Conservation (phyloP, 2,113 vertebrate genomes). For the Labeo catla region DNA sequence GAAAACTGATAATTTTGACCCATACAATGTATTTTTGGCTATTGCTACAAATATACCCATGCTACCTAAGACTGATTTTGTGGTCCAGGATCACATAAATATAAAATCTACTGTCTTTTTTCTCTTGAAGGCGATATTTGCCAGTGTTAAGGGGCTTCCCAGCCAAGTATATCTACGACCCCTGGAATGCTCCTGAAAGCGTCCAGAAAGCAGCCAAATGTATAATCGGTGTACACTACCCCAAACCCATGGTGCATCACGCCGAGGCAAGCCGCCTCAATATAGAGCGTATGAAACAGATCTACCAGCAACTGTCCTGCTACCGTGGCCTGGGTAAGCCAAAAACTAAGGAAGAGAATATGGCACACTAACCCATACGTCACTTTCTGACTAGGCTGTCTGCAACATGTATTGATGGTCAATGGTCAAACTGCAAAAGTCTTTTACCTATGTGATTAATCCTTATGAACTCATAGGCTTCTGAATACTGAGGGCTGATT, state of each 20-base stretch:
- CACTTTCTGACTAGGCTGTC: not conserved
- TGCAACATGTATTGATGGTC: not conserved
- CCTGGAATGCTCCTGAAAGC: slow-evolving; percentile 94
- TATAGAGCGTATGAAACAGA: slow-evolving; percentile 98
- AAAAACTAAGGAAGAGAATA: not conserved
- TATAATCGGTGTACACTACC: slow-evolving; percentile 92
- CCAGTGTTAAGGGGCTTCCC: slow-evolving; percentile 93
- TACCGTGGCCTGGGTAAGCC: slow-evolving; percentile 90
- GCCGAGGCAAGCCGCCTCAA: slow-evolving; percentile 94
- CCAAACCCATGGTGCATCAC: slow-evolving; percentile 96
- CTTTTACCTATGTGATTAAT: not conserved
- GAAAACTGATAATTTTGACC: too few species aligned
- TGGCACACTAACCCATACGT: not conserved
- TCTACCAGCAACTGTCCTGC: slow-evolving; percentile 96
- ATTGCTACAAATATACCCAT: too few species aligned
- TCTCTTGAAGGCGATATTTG: slow-evolving; percentile 84
- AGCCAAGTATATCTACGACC: slow-evolving; percentile 97
- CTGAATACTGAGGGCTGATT: not conserved
- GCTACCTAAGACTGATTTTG: too few species aligned
- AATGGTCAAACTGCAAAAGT: not conserved
- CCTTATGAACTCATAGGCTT: not conserved
- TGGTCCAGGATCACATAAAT: too few species aligned
- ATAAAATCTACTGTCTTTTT: not conserved
- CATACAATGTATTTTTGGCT: too few species aligned
- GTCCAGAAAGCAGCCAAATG: slow-evolving; percentile 95